Conservation (phyloP, 2,113 vertebrate species). For the Eira barbara region DNA sequence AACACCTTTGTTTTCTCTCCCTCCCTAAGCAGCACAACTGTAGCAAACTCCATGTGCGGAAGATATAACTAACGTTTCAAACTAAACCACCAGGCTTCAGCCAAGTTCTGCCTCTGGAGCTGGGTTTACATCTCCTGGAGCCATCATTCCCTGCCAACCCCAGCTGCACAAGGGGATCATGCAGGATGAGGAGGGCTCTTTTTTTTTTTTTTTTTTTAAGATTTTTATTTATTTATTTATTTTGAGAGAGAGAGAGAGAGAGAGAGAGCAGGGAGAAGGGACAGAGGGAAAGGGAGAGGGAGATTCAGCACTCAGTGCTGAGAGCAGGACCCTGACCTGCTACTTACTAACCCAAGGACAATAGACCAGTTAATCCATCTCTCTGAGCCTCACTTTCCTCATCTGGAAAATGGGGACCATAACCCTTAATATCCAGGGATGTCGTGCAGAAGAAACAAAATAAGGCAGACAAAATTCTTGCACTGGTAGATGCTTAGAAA, state of each 20-base stretch:
- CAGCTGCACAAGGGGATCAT: rapidly evolving
- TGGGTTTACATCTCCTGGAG: not conserved
- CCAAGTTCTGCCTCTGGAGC: not conserved
- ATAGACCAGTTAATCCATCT: not conserved
- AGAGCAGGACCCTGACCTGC: not conserved
- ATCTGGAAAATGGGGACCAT: not conserved
- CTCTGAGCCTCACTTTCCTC: not conserved
- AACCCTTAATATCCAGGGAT: not conserved
- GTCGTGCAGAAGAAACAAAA: not conserved
- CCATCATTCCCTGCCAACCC: not conserved
- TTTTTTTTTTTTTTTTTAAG: not conserved
- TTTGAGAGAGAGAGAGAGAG: not conserved
- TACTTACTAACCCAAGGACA: not conserved
- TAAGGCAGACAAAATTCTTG: not conserved
- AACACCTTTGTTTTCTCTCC: not conserved
- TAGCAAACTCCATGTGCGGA: not conserved
- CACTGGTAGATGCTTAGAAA: not conserved
- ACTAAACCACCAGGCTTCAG: not conserved
- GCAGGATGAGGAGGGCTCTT: not conserved
- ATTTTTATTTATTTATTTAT: not conserved
- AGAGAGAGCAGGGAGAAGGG: not conserved
- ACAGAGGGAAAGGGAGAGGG: not conserved
- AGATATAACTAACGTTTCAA: not conserved
- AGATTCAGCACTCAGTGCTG: not conserved
- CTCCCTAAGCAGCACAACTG: not conserved